Base-by-base conservation (phyloP, 2,113 vertebrate species). In the Macquaria ambigua region DNA sequence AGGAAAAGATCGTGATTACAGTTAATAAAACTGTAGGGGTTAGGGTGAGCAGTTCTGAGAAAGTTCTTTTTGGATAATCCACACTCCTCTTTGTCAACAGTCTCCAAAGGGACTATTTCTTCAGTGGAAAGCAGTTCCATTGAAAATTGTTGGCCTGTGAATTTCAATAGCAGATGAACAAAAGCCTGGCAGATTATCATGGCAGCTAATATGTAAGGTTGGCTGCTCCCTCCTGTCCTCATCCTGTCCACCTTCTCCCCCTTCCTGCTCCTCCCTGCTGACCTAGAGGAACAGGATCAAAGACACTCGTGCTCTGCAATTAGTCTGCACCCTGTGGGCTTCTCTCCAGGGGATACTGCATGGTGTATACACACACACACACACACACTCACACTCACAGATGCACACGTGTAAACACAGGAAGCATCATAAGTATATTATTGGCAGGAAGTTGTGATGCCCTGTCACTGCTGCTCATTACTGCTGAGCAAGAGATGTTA, bases 371-470 rank as follows among this genome's bases (percentile, higher is more conserved):
- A 70, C 58, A 66, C 74, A 53, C 50, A 63, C 74, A 63, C 67
- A n/a, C n/a, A n/a, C n/a, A n/a, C n/a, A n/a, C n/a, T n/a, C n/a
- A n/a, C n/a, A n/a, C n/a, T 25, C 31, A 41, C 66, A 84, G 21
- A 85, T 46, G 28, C 56, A 70, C 67, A 84, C 61, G 56, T 67
- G 64, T 86, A 91, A 90, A 92, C 91, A 93, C 88, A 91, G 90
- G 89, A 93, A 91, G 79, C 58, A 48, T 81, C 63, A 82, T 74
- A 50, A 84, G 73, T 73, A 52, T 77, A 15, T 84, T 77, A 66
- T 25, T 78, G 84, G 73, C 89, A 91, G 87, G 90, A 93, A 90
- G 87, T 64, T 21, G 68, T 31, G 74, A 88, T 73, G 53, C 52
- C 62, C 63, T n/a, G 64, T 68, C 79, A 76, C 58, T 21, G 11